These are phyloP conservation scores for Drosophila lacertosa DNA, from an alignment of 1,140 invertebrate genomes.

Conservation along the genomic window DNA sequence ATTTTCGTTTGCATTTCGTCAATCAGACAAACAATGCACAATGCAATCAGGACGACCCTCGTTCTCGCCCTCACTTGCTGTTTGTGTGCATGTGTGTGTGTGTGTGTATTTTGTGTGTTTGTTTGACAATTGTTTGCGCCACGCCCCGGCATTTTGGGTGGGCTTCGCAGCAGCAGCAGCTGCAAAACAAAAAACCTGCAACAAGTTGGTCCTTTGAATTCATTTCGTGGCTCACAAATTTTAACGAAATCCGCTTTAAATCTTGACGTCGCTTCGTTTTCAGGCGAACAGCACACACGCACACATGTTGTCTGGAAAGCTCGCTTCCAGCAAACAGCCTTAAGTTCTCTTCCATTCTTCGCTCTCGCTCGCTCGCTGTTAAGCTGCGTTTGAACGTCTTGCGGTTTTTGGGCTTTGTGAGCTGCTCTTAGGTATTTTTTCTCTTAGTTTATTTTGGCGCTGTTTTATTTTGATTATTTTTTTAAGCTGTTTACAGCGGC, in stretches of 20 bases:
- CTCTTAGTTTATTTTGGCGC: background rate
- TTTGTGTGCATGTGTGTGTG: background rate
- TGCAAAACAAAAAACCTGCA: constrained; percentile 38
- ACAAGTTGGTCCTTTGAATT: constrained; percentile 44
- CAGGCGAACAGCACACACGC: constrained; percentile 1
- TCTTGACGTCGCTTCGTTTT: background rate
- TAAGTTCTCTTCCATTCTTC: background rate
- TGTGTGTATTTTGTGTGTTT: constrained; percentile 19
- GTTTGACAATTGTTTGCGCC: constrained; percentile 65
- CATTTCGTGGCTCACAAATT: constrained; percentile 12
- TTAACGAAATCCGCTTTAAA: constrained; percentile 9
- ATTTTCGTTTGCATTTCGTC: constrained; percentile 82
- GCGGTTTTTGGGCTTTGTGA: background rate
- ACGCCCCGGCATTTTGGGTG: constrained; percentile 69
- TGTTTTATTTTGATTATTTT: background rate
- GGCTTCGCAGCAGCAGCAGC: constrained; percentile 44
- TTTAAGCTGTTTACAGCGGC: constrained; percentile 11
- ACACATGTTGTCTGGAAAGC: constrained; percentile 6
- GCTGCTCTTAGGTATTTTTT: background rate
- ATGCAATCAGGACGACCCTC: constrained; percentile 63
- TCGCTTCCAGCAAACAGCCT: background rate
- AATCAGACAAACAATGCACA: constrained; percentile 79
- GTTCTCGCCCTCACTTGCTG: constrained; percentile 21
- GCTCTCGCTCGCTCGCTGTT: background rate
- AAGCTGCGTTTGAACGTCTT: background rate